Evolutionary conservation across 2,797 vertebrate species (phyloP).

Genomic region (Rhabdophis nuchalis): DNA sequence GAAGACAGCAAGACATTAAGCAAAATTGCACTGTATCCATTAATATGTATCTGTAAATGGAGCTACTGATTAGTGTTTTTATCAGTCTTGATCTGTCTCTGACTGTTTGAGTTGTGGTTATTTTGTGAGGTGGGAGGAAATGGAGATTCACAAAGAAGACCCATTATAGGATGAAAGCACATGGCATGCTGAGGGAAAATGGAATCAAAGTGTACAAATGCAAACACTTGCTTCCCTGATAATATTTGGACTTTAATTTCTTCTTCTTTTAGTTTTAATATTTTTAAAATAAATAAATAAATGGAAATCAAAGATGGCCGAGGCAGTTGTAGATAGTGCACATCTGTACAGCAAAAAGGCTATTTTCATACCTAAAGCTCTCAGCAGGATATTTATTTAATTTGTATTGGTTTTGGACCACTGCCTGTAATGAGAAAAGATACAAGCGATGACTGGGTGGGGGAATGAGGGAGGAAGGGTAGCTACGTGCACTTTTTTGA

Average conservation of each 20-base stretch:
- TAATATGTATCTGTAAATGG: slow-evolving; percentile 67
- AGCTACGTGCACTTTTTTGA: slow-evolving; percentile 66
- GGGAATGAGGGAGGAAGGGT: slow-evolving; percentile 25
- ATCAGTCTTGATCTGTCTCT: slow-evolving; percentile 75
- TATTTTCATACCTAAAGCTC: slow-evolving; percentile 68
- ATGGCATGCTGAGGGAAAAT: slow-evolving; percentile 70
- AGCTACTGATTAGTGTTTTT: slow-evolving; percentile 62
- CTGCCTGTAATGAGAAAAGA: slow-evolving; percentile 73
- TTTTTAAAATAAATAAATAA: slow-evolving; percentile 18
- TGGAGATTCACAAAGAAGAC: slow-evolving; percentile 71
- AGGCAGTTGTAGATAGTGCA: slow-evolving; percentile 68
- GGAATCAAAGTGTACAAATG: slow-evolving; percentile 71
- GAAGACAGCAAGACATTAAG: slow-evolving; percentile 71
- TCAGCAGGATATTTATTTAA: slow-evolving; percentile 75
- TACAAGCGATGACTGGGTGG: slow-evolving; percentile 47
- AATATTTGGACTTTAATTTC: slow-evolving; percentile 69
- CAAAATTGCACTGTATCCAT: slow-evolving; percentile 69
- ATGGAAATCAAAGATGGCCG: slow-evolving; percentile 42
- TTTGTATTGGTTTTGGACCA: slow-evolving; percentile 73
- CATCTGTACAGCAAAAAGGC: slow-evolving; percentile 68
- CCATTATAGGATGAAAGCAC: slow-evolving; percentile 72
- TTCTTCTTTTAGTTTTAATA: slow-evolving; percentile 59
- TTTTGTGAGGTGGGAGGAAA: slow-evolving; percentile 39
- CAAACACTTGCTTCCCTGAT: slow-evolving; percentile 72
- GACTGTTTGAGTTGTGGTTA: slow-evolving; percentile 41